phyloP scores from a whole-genome alignment of 2,113 vertebrate species.

The Charadrius vociferus region DNA sequence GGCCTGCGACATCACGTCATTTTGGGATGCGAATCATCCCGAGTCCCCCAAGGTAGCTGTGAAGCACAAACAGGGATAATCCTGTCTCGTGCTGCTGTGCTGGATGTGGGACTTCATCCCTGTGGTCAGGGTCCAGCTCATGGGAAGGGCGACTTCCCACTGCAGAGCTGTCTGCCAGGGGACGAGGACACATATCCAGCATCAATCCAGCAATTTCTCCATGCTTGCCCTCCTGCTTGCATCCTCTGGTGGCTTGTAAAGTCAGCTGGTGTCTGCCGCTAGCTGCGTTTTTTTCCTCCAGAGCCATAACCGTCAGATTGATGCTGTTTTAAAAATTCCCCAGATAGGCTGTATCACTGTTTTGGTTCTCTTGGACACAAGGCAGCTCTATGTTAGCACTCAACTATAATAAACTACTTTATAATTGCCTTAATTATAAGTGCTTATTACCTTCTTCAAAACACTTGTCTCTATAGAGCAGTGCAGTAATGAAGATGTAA shows the following conservation, averaged over 20 bases:
- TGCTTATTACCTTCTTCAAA: constrained; percentile 62
- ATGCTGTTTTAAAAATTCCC: constrained; percentile 44
- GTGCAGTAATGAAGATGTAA: constrained; percentile 49
- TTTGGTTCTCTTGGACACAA: constrained; percentile 47
- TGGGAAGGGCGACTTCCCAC: not conserved
- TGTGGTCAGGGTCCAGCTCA: not conserved
- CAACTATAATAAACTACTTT: constrained; percentile 61
- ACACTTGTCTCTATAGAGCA: constrained; percentile 54
- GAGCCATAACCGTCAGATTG: constrained; percentile 21
- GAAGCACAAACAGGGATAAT: not conserved
- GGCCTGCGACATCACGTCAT: rapidly evolving
- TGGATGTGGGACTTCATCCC: not conserved
- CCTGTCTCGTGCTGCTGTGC: not conserved
- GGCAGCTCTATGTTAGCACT: not conserved
- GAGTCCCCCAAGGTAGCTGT: not conserved
- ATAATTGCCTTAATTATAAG: constrained; percentile 67
- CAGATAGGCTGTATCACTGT: not conserved
- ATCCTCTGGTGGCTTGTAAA: constrained; percentile 36
- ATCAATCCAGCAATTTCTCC: not conserved
- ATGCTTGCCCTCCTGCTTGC: not conserved
- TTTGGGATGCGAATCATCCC: not conserved
- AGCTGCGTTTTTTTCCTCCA: not conserved
- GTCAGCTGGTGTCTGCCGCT: not conserved
- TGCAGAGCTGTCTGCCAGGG: not conserved
- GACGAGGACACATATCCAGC: not conserved